Base-by-base conservation (phyloP, 2,888 invertebrate species). In the Cancer borealis region DNA sequence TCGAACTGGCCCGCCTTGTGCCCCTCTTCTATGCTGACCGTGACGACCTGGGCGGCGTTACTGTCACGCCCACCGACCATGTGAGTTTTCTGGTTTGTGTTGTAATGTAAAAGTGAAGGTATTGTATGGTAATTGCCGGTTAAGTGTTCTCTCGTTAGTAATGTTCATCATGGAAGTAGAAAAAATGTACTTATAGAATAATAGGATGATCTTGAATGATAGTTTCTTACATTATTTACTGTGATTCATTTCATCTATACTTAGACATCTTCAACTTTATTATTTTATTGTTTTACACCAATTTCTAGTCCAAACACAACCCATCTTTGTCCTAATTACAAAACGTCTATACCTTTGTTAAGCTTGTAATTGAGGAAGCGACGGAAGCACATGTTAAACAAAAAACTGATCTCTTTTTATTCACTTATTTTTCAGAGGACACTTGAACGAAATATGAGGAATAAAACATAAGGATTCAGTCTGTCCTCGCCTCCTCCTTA, bases 1-100 rank as follows among this genome's bases (percentile, higher is more conserved):
- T 60, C 45, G 92, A 93, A 60, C 88, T 95, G 26, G 92, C 93
- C 46, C 91, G 94, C 2, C 73, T 73, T 30, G 95, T 95, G 0
- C 95, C 95, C 0, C 93, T 95, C 21, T 95, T 95, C 90, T 95
- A 92, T 87, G 95, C 95, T 10, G 95, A 95, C 88, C 95, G 60
- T 39, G 95, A 95, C 93, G 30, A 93, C 73, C 84, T 47, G n/a
- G 92, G 93, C 60, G 93, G 93, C 46, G 95, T 95, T 21, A 84
- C 88, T 5, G 93, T 95, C 30, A 95, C 93, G 17, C 95, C 95
- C 4, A 88, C 95, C n/a, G 45, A 54, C 6, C 87, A 93, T 26
- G 95, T 95, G 14, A 94, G 94, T 92, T 45, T 47, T 39, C 79
- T 79, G 66, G 26, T 21, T 54, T n/a, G 12, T n/a, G 12, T 21